Evolutionary conservation across 2,888 invertebrate genomes (phyloP).

Genomic region (Ernsta delagoae): DNA sequence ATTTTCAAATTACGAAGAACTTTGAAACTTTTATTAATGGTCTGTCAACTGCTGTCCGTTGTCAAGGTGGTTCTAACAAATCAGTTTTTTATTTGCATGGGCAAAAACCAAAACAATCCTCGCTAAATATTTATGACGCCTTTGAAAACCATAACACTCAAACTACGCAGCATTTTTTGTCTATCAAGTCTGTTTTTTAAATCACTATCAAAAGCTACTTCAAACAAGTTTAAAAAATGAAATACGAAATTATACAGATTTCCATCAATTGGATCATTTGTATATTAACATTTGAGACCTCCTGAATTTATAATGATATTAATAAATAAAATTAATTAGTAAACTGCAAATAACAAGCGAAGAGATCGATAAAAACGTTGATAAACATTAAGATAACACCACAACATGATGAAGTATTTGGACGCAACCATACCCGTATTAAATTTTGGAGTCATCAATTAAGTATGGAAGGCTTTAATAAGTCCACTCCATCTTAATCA

Average conservation of each 20-base stretch:
- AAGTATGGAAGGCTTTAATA: no score
- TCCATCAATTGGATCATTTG: not conserved
- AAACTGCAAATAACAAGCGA: no score
- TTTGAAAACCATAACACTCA: slow-evolving; percentile 6
- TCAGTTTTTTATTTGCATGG: slow-evolving; percentile 19
- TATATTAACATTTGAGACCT: not conserved
- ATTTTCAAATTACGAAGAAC: slow-evolving; percentile 12
- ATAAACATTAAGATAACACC: no score
- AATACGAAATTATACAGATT: slow-evolving; percentile 1
- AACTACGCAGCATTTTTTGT: not conserved
- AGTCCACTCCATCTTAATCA: no score
- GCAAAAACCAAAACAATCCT: slow-evolving; percentile 16
- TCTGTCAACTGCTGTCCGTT: slow-evolving; percentile 17
- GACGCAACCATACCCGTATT: no score
- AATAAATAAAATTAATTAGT: no score
- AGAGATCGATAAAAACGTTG: no score
- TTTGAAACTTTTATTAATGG: slow-evolving; percentile 11
- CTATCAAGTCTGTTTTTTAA: not conserved
- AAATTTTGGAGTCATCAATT: no score
- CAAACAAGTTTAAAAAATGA: not conserved
- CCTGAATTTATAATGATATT: not conserved
- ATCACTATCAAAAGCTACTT: not conserved
- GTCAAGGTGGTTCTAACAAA: slow-evolving; percentile 26
- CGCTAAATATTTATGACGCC: slow-evolving; percentile 15
- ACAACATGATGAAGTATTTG: no score